Evolutionary conservation across 2,113 vertebrate genomes (phyloP).

Genomic region (Oncorhynchus keta): DNA sequence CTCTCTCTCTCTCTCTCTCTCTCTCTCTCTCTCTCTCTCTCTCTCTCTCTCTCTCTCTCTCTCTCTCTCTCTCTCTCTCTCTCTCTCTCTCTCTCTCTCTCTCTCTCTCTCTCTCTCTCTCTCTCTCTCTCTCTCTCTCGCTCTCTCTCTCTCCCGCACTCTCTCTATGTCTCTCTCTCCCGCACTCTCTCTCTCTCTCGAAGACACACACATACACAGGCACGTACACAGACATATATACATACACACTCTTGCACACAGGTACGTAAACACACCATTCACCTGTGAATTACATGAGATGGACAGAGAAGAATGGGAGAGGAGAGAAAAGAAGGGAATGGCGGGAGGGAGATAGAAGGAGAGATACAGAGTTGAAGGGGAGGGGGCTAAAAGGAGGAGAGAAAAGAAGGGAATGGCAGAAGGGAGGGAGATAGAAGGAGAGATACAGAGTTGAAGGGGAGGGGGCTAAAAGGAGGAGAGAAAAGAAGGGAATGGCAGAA

Average conservation of each 20-base stretch:
- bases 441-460: background rate
- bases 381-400: background rate
- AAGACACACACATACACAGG: slow-evolving; percentile 13
- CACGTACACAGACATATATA: background rate
- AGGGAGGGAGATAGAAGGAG: background rate
- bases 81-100: no score
- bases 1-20: no score
- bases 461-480: background rate
- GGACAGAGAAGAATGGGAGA: slow-evolving; percentile 22
- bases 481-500: background rate
- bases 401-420: background rate
- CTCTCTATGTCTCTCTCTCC: background rate
- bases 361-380: background rate
- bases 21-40: no score
- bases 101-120: no score
- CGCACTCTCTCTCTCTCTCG: background rate
- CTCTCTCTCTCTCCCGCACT: no score
- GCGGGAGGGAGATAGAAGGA: background rate
- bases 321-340: background rate
- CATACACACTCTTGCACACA: slow-evolving; percentile 2
- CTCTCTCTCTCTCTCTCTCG: no score
- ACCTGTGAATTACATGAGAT: slow-evolving; percentile 22
- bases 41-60: no score
- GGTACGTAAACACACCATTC: slow-evolving; percentile 10
- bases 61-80: no score